A percentile compares a stretch with the other conserved stretches of the same genome.
These are phyloP conservation scores for Furcifer pardalis DNA, from an alignment of 2,797 vertebrate species.

Conservation along the genomic window DNA sequence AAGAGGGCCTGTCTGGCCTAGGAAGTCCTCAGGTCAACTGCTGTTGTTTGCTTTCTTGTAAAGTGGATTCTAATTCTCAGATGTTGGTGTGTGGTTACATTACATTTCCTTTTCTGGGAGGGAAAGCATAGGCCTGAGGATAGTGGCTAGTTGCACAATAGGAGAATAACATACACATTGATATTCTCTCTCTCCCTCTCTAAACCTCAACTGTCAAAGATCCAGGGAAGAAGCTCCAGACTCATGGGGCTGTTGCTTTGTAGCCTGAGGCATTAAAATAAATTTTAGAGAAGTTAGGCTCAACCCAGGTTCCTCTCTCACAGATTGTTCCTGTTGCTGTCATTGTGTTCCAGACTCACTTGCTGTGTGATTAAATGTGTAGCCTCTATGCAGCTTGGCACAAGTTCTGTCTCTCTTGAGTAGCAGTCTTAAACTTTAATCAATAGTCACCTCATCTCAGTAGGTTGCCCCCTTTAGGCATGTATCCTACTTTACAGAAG, in stretches of 20 bases:
- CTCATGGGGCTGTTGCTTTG: constrained; percentile 48
- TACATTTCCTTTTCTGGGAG: constrained; percentile 33
- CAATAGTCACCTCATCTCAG: not conserved
- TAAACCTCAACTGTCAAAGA: constrained; percentile 72
- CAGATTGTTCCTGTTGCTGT: constrained; percentile 87
- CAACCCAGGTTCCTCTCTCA: constrained; percentile 81
- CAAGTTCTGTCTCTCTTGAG: too few species aligned
- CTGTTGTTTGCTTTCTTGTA: constrained; percentile 13
- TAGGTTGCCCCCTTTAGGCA: too few species aligned
- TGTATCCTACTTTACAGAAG: not conserved
- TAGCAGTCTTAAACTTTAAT: not conserved
- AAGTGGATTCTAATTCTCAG: constrained; percentile 15
- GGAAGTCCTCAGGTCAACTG: rapidly evolving
- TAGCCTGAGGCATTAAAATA: constrained; percentile 80
- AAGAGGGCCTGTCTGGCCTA: not conserved
- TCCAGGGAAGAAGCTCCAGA: constrained; percentile 18
- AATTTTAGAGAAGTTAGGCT: constrained; percentile 86
- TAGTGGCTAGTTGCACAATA: constrained; percentile 68
- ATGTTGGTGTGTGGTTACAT: not conserved
- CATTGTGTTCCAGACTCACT: constrained; percentile 26
- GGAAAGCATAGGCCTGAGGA: not conserved
- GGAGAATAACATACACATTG: not conserved
- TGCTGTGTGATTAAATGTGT: constrained; percentile 56
- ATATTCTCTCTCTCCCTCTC: not conserved
- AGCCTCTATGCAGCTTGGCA: constrained; percentile 29